Evolutionary conservation across 2,113 vertebrate genomes (phyloP).

Genomic region (western clawed frog (Xenopus tropicalis)): UCB_Xtro_10.0 CM004446.2:3713001-3713500

Average conservation of each 20-base stretch:
- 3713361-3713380: slow-evolving; percentile 54
- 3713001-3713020: too few species aligned
- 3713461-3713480: slow-evolving; percentile 47
- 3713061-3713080: too few species aligned
- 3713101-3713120: too few species aligned
- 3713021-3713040: too few species aligned
- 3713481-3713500: slow-evolving; percentile 35
- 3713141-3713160: too few species aligned
- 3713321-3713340: slow-evolving; percentile 38
- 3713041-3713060: too few species aligned
- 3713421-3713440: slow-evolving; percentile 40
- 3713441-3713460: slow-evolving; percentile 55
- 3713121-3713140: too few species aligned
- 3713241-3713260: background rate
- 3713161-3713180: slow-evolving; percentile 62
- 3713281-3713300: too few species aligned
- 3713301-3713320: slow-evolving; percentile 1
- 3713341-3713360: slow-evolving; percentile 47
- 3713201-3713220: too few species aligned
- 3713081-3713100: too few species aligned
- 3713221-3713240: too few species aligned
- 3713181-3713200: too few species aligned
- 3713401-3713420: slow-evolving; percentile 52
- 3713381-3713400: slow-evolving; percentile 58
- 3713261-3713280: background rate